Conservation (phyloP, 2,888 invertebrate genomes). For the Brachypterus glaber region DNA sequence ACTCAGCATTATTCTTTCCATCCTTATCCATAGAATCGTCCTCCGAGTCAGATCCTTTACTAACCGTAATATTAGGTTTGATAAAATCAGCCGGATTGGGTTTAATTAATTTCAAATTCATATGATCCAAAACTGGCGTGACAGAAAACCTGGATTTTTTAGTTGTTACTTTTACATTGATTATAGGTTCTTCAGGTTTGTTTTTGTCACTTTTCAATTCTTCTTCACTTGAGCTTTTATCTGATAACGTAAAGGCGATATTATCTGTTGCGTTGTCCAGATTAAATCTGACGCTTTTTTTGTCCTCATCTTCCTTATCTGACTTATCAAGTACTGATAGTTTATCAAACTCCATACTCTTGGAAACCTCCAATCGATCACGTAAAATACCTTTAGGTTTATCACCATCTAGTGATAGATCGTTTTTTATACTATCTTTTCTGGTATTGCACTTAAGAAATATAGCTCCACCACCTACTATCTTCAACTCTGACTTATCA, state of each 20-base stretch:
- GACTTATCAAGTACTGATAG: conserved; percentile 26
- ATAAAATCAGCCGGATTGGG: conserved; percentile 52
- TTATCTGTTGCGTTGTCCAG: conserved; percentile 43
- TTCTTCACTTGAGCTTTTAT: conserved; percentile 34
- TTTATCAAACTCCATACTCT: conserved; percentile 33
- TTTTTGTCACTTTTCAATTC: conserved; percentile 26
- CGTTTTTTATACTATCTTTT: conserved; percentile 25
- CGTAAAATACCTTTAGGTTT: conserved; percentile 53
- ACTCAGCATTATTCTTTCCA: conserved; percentile 21
- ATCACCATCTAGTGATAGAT: conserved; percentile 24
- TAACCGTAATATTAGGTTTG: conserved; percentile 49
- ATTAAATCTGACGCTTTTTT: conserved; percentile 65
- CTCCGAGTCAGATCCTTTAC: conserved; percentile 41
- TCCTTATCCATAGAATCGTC: conserved; percentile 42
- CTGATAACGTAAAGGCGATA: conserved; percentile 39
- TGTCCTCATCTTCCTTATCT: conserved; percentile 57
- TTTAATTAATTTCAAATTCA: conserved; percentile 42
- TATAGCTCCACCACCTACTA: conserved; percentile 51
- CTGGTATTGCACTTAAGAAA: conserved; percentile 50
- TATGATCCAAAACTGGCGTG: conserved; percentile 28
- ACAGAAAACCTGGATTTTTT: conserved; percentile 31
- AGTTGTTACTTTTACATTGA: conserved; percentile 29
- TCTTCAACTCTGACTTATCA: conserved; percentile 34
- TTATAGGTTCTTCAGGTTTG: conserved; percentile 26
- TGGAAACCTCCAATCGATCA: conserved; percentile 39